A percentile compares a stretch with the other conserved stretches of the same genome.
phyloP scores from a whole-genome alignment of 2,888 invertebrate genomes.

The Esperia sulphurella region DNA sequence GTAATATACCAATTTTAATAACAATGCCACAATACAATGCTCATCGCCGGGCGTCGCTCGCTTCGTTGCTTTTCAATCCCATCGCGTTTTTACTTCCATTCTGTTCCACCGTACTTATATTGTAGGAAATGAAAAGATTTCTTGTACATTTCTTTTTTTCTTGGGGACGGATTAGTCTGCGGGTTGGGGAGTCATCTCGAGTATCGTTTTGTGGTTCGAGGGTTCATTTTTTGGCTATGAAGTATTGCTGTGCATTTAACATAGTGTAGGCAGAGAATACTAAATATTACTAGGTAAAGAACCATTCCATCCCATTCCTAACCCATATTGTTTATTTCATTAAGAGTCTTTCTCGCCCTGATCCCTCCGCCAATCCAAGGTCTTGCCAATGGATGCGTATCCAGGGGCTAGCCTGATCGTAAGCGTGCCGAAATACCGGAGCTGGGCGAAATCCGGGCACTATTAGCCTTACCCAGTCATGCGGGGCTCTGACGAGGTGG shows the following conservation, averaged over 20 bases:
- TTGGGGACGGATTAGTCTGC: constrained; percentile 35
- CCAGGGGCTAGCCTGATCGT: no score
- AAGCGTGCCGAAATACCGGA: no score
- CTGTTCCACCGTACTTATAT: constrained; percentile 42
- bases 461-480: no score
- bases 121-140: constrained; percentile 66
- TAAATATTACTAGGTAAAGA: no score
- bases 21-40: constrained; percentile 49
- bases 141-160: constrained; percentile 42
- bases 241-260: neutral
- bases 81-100: constrained; percentile 48
- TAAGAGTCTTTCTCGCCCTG: no score
- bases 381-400: no score
- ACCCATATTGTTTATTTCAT: no score
- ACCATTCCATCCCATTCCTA: no score
- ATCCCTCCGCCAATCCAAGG: no score
- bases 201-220: constrained; percentile 12
- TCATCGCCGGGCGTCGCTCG: constrained; percentile 50
- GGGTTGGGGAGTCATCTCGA: constrained; percentile 16
- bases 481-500: no score
- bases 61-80: constrained; percentile 64
- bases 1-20: constrained; percentile 39
- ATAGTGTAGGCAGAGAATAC: no score
- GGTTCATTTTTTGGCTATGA: neutral
- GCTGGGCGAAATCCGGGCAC: no score